phyloP scores from a whole-genome alignment of 2,888 invertebrate genomes.

The Mactromeris polynyma region DNA sequence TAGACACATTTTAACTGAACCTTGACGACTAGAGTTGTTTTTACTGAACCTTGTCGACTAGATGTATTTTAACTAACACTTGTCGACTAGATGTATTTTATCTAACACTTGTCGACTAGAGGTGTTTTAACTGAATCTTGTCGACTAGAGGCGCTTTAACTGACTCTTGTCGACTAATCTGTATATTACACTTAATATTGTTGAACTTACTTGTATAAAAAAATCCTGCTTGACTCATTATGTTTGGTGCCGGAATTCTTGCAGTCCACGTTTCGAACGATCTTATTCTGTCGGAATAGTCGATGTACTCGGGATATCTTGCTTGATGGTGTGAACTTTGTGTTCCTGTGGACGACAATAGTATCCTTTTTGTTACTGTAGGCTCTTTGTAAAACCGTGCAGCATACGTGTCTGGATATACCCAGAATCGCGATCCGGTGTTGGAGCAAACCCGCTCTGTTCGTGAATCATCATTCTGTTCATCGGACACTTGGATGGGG shows the following conservation, averaged over 20 bases:
- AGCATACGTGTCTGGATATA: background rate
- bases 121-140: too few relatives aligned
- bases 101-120: too few relatives aligned
- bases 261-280: background rate
- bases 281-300: background rate
- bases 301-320: background rate
- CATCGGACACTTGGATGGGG: background rate
- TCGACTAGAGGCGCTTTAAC: too few relatives aligned
- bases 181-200: too few relatives aligned
- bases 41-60: too few relatives aligned
- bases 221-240: background rate
- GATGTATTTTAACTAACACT: too few relatives aligned
- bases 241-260: background rate
- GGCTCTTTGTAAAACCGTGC: background rate
- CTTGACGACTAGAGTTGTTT: too few relatives aligned
- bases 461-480: background rate
- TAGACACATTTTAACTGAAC: too few relatives aligned
- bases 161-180: too few relatives aligned
- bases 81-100: too few relatives aligned
- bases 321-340: too few relatives aligned
- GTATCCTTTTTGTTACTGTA: background rate
- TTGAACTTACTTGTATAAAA: slow-evolving; percentile 26
- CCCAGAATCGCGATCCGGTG: background rate
- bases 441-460: background rate
- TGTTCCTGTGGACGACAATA: background rate